These are phyloP conservation scores for Beroe ovata DNA, from an alignment of 37 sponge, comb jelly and placozoan genomes.

Conservation along the genomic window DNA sequence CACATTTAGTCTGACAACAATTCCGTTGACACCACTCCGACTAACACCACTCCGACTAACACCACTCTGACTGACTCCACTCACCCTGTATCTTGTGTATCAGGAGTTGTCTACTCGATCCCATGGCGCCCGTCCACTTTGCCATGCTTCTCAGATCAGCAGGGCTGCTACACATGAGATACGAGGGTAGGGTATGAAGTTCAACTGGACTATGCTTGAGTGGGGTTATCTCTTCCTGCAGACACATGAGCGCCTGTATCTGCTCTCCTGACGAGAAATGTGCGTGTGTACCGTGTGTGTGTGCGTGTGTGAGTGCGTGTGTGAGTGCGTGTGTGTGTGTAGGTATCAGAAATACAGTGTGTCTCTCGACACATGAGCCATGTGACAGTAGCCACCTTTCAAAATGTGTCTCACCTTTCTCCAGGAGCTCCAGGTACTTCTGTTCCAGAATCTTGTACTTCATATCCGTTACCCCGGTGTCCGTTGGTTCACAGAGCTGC, in stretches of 20 bases:
- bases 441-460: slow-evolving; percentile 82
- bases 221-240: slow-evolving; percentile 83
- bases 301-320: no score
- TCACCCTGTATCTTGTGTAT: slow-evolving; percentile 89
- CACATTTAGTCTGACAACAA: neutral
- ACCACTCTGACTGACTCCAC: neutral
- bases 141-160: slow-evolving; percentile 78
- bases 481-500: neutral
- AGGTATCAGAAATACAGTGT: no score
- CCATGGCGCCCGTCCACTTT: slow-evolving; percentile 84
- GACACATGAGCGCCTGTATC: slow-evolving; percentile 83
- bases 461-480: slow-evolving; percentile 70
- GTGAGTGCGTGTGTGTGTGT: no score
- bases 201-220: slow-evolving; percentile 67
- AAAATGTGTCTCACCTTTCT: slow-evolving; percentile 66
- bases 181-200: slow-evolving; percentile 78
- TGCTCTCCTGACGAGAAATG: slow-evolving; percentile 66
- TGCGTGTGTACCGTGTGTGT: no score
- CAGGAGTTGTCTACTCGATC: slow-evolving; percentile 79
- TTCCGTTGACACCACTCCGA: neutral
- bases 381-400: no score
- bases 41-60: neutral
- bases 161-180: slow-evolving; percentile 82
- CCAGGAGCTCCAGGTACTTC: slow-evolving; percentile 94
- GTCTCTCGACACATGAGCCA: no score